Base-by-base conservation (phyloP, 2,113 vertebrate species). In the Takifugu flavidus region DNA sequence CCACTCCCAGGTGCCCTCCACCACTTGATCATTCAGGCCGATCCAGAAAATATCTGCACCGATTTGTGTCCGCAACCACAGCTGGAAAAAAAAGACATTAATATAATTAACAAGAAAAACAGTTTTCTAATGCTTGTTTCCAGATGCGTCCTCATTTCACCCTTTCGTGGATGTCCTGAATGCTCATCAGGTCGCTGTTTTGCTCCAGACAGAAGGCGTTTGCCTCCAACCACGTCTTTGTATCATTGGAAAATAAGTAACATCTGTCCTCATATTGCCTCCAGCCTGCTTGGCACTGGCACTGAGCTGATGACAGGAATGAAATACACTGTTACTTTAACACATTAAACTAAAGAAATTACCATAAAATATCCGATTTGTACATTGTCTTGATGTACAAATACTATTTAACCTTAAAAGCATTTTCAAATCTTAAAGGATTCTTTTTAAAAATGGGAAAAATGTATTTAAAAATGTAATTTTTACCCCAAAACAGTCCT, bases 11-110 rank as follows among this genome's bases (percentile, higher is more conserved):
- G 82, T 72, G 0, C 67, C 82, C 52, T 92, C 91, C 0, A 44
- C 6, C 1, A 39, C 44, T 0, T 49, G 49, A 53, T 92, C 91
- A n/a, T 87, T 92, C 64, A 92, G 78, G 25, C 91, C 91, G 0
- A 92, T 75, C 91, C 91, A 92, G 83, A 63, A 91, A 68, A 80
- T 72, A 4, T 81, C 68, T 1, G 46, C 5, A 25, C 56, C 56
- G 25, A 91, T 58, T 68, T 92, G 91, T 0, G 91, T 91, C 25
- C 75, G 78, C 25, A 92, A 55, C 91, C 91, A 92, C 42, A 67
- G 34, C 91, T 92, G 51, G 8, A 78, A 62, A 50, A 29, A 4
- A 34, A 20, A 12, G 10, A 15, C 13, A 47, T 47, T 15, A 3
- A 45, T 5, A 15, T 14, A 45, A 45, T 13, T 20, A 31, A 10